These are phyloP conservation scores for Volucella inanis DNA, from an alignment of 2,888 invertebrate genomes.

Conservation along the genomic window DNA sequence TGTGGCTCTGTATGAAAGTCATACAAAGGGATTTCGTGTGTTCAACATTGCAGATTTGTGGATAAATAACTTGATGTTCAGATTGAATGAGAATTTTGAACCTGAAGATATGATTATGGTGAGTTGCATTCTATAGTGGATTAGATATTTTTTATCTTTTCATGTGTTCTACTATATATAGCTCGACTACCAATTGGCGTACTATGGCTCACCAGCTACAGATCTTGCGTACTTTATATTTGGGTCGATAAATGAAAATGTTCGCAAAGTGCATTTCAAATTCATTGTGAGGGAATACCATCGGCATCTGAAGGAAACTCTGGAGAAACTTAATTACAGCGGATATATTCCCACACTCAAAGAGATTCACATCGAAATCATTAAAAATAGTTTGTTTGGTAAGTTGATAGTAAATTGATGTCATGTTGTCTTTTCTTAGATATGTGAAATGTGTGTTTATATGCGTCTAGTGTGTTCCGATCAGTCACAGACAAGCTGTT, in stretches of 20 bases:
- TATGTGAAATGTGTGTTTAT: too few relatives aligned
- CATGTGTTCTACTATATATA: slow-evolving; percentile 63
- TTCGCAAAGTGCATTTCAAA: slow-evolving; percentile 81
- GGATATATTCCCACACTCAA: slow-evolving; percentile 81
- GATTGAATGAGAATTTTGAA: slow-evolving; percentile 79
- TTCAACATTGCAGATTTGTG: slow-evolving; percentile 82
- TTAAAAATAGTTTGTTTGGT: slow-evolving; percentile 82
- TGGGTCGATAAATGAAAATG: slow-evolving; percentile 81
- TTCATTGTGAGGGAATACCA: slow-evolving; percentile 81
- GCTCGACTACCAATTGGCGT: slow-evolving; percentile 82
- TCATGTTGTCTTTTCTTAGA: neutral
- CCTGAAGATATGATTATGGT: slow-evolving; percentile 81
- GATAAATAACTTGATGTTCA: slow-evolving; percentile 82
- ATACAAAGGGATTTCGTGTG: slow-evolving; percentile 79
- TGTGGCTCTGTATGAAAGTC: slow-evolving; percentile 79
- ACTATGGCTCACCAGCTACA: slow-evolving; percentile 82
- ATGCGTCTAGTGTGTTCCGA: too few relatives aligned
- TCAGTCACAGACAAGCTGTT: too few relatives aligned
- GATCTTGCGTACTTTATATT: slow-evolving; percentile 82
- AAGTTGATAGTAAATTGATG: slow-evolving; percentile 8
- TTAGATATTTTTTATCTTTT: neutral
- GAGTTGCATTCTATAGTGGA: slow-evolving; percentile 40
- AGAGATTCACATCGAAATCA: slow-evolving; percentile 81
- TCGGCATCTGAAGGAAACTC: slow-evolving; percentile 78
- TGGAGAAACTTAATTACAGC: slow-evolving; percentile 79